Conservation (phyloP, 1,140 invertebrate species). For the Thaumetopoea pityocampa region DNA sequence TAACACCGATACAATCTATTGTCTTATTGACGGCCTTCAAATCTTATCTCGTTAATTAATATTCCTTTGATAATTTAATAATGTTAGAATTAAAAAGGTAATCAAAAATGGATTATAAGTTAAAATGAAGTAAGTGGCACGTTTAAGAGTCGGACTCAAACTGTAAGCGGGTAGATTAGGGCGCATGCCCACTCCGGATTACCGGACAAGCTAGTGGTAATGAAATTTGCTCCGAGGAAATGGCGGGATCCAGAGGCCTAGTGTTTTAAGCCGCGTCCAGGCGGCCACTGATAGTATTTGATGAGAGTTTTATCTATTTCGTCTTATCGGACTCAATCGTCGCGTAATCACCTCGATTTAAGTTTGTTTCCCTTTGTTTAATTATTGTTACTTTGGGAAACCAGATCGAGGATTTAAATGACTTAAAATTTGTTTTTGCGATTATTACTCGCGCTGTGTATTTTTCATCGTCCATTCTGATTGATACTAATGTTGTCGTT, state of each 20-base stretch:
- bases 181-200: conserved; percentile 61
- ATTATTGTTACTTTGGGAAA: conserved; percentile 41
- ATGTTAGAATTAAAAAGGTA: conserved; percentile 49
- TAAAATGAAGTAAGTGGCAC: conserved; percentile 65
- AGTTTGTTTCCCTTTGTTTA: conserved; percentile 37
- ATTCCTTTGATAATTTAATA: conserved; percentile 63
- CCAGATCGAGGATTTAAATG: conserved; percentile 28
- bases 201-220: conserved; percentile 67
- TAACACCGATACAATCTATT: conserved; percentile 58
- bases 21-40: conserved; percentile 47
- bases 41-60: conserved; percentile 62
- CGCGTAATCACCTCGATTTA: conserved; percentile 48
- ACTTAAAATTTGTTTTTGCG: conserved; percentile 22
- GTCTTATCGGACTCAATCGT: conserved; percentile 45
- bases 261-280: conserved; percentile 61
- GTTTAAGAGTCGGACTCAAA: conserved; percentile 66
- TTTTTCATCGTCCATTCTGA: no score
- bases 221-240: conserved; percentile 69
- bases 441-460: conserved; percentile 15
- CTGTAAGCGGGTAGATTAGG: conserved; percentile 63
- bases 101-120: conserved; percentile 73
- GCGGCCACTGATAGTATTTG: conserved; percentile 65
- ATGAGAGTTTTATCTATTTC: conserved; percentile 68
- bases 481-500: no score
- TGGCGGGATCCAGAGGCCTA: conserved; percentile 56